These are phyloP conservation scores for Tridacna gigas DNA, from an alignment of 2,888 invertebrate species.

Conservation along the genomic window DNA sequence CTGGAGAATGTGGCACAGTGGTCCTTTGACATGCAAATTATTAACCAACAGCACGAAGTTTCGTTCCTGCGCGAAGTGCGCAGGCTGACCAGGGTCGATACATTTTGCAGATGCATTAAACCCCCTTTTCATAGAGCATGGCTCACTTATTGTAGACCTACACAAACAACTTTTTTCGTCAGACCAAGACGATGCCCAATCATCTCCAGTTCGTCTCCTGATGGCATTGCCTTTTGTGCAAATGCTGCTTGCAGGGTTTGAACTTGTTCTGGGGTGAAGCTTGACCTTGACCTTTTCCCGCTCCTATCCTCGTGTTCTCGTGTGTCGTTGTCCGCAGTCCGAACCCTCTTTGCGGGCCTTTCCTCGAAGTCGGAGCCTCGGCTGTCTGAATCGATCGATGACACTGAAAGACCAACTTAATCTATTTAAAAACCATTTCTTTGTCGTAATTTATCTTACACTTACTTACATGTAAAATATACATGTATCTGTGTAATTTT, in stretches of 20 bases:
- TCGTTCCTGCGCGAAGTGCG: neutral
- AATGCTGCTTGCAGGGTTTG: constrained; percentile 97
- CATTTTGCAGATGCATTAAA: too few relatives aligned
- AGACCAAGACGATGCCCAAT: constrained; percentile 97
- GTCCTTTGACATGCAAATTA: neutral
- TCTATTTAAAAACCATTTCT: too few relatives aligned
- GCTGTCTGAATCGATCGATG: constrained; percentile 54
- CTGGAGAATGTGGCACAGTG: too few relatives aligned
- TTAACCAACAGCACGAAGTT: neutral
- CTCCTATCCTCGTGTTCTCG: constrained; percentile 14
- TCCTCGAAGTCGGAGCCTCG: constrained; percentile 32
- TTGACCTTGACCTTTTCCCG: constrained; percentile 96
- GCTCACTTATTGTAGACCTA: constrained; percentile 11
- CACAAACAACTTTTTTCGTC: constrained; percentile 44
- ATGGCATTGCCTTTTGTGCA: constrained; percentile 98
- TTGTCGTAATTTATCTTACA: too few relatives aligned
- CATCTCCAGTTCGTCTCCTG: constrained; percentile 98
- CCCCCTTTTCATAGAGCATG: too few relatives aligned
- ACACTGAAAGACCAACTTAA: constrained; percentile 29
- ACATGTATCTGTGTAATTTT: too few relatives aligned
- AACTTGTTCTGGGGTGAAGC: constrained; percentile 98
- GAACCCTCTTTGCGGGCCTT: neutral
- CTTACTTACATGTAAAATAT: too few relatives aligned
- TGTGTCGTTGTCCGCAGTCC: neutral
- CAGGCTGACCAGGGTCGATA: neutral